Evolutionary conservation across 2,113 vertebrate genomes (phyloP), one percentile per base, ranked within the genome.

Genomic region (Lamprologus callipterus): DNA sequence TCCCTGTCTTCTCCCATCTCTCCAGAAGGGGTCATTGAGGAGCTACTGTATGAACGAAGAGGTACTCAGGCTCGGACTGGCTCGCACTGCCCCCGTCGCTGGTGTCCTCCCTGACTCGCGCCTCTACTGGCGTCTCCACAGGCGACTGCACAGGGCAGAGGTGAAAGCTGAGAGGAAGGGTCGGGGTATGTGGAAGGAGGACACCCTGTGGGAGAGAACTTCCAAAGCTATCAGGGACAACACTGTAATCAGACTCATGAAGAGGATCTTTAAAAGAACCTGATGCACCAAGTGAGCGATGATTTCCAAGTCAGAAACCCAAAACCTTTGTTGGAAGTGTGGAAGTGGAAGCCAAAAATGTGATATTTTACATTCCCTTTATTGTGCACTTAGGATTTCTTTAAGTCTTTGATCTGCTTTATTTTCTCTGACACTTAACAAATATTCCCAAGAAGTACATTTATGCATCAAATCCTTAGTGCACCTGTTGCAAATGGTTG

Each of bases 101-200:
- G 97, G 97, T 6, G 92, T 98, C 26, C 92, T 93, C 54, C 93
- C 96, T 5, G 88, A 96, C 51, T 97, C 97, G 80, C 95, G 3
- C 53, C 92, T 97, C 19, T 97, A 97, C 91, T 98, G 97, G 98
- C 97, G 88, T 47, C 95, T 99, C 70, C 97, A 98, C 92, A 97
- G 89, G 85, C 96, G 95, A n/a, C 96, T 99, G 47, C 97, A 99
- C 60, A 97, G 81, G 90, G 98, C 98, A 33, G 98, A 99, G 96
- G 47, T 97, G 33, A 96, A 91, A 87, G 98, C 98, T 4, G 90
- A 97, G 94, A 98, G 87, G 94, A 97, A 96, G 92, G 95, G 95
- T 5, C 95, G 92, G 92, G 98, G 98, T 26, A 94, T 99, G 85
- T 99, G 99, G 98, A 96, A 96, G 87, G 96, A 97, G 86, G 95